Evolutionary conservation across 2,113 vertebrate genomes (phyloP), one percentile per base, ranked within the genome.

Genomic region (Triplophysa rosa): DNA sequence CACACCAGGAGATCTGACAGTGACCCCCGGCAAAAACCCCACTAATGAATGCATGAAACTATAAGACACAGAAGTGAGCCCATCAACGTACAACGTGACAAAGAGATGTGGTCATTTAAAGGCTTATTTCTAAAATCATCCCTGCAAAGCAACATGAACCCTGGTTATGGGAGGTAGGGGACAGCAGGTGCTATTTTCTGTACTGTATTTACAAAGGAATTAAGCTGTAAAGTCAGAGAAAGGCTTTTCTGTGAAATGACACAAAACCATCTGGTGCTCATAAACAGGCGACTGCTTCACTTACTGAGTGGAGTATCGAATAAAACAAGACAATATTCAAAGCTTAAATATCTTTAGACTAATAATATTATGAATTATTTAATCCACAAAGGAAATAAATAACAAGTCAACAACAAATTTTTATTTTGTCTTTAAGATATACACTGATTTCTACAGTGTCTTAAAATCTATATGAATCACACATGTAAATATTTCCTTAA

Each of bases 131-230:
- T 86, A 71, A 89, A 87, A 84, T 79, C 23, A 83, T 80, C 77
- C 8, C 10, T 21, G 67, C 42, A 68, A 73, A 79, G 61, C 77
- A 68, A 82, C 42, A 24, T 37, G 54, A 81, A 74, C 42, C 80
- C 52, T 67, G 67, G 68, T 62, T 73, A 49, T 5, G 56, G 66
- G 73, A 70, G 79, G 72, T n/a, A 40, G 52, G 24, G 24, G 67
- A 84, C 72, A 84, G 87, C 87, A 89, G 88, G 83, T 87, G 82
- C 29, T 86, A 71, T 68, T 79, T 33, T 79, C 64, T 80, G 52
- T 40, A 12, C 77, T 80, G 80, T 88, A 84, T 88, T 90, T 89
- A 86, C 82, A 2, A 24, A 82, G 76, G 88, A 89, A 89, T 91
- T 82, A 88, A 87, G 86, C 62, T 71, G 47, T 87, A 87, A 89